phyloP scores from a whole-genome alignment of 2,113 vertebrate species.

The Leptosomus discolor region DNA sequence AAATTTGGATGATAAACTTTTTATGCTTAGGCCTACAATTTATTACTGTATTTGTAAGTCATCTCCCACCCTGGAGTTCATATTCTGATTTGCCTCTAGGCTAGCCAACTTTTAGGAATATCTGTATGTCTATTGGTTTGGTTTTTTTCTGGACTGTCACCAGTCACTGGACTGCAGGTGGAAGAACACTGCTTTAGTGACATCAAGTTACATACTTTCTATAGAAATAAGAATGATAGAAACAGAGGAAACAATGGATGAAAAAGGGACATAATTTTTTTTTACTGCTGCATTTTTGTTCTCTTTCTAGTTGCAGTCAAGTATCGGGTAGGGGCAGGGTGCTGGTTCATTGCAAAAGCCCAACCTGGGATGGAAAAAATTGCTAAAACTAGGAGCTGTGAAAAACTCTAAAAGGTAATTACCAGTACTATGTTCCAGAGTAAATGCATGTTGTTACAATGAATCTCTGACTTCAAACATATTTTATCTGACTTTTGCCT shows the following conservation, averaged over 20 bases:
- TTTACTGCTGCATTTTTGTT: neutral
- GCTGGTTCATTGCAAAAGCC: neutral
- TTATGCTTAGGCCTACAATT: neutral
- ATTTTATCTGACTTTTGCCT: neutral
- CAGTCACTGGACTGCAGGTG: neutral
- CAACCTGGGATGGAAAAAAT: neutral
- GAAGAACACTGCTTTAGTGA: neutral
- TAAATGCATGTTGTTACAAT: neutral
- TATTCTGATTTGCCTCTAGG: neutral
- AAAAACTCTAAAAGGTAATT: neutral
- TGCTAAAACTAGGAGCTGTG: neutral
- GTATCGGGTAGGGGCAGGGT: fast-evolving
- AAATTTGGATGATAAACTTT: neutral
- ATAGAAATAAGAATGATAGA: neutral
- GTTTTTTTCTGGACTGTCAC: neutral
- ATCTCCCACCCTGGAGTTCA: neutral
- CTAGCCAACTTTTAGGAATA: neutral
- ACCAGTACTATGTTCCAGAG: neutral
- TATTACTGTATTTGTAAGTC: neutral
- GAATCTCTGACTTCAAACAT: neutral
- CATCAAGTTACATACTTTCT: neutral
- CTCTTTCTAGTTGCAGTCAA: neutral
- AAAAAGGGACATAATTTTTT: neutral
- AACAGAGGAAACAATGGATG: neutral
- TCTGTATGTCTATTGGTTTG: neutral